A percentile compares a stretch with the other conserved stretches of the same genome.
Evolutionary conservation across 2,888 invertebrate genomes (phyloP).

Genomic region (Drosophila fungiperda): DNA sequence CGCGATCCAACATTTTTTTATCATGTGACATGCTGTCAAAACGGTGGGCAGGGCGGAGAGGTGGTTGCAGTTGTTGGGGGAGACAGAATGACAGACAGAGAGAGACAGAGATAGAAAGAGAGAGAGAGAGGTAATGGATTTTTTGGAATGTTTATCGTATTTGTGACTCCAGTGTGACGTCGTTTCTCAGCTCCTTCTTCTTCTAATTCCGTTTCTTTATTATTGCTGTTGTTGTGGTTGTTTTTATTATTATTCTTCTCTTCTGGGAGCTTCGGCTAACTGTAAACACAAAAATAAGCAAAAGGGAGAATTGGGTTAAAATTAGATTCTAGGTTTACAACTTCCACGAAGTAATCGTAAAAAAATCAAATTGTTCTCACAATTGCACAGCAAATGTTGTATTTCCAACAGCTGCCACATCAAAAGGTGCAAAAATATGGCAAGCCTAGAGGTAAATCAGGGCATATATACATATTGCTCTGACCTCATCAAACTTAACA

Average conservation of each 20-base stretch:
- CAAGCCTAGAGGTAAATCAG: background rate
- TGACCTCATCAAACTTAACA: background rate
- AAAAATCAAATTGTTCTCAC: constrained; percentile 37
- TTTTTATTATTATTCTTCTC: constrained; percentile 7
- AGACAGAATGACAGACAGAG: constrained; percentile 1
- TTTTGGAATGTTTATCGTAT: constrained; percentile 59
- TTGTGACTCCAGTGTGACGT: constrained; percentile 79
- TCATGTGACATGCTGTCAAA: constrained; percentile 85
- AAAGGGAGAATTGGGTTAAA: constrained; percentile 40
- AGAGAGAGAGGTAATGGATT: constrained; percentile 28
- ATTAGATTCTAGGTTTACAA: constrained; percentile 71
- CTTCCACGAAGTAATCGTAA: constrained; percentile 56
- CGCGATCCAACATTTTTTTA: constrained; percentile 94
- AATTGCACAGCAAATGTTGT: constrained; percentile 37
- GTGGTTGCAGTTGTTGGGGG: background rate
- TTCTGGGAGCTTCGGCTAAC: constrained; percentile 42
- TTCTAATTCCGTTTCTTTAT: background rate
- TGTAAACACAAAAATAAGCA: constrained; percentile 48
- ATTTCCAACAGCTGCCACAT: constrained; percentile 34
- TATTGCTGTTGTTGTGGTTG: background rate
- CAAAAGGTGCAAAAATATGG: constrained; percentile 6
- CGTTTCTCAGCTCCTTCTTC: constrained; percentile 38
- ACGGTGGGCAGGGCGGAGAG: constrained; percentile 12
- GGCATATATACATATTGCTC: background rate
- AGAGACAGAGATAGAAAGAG: background rate